phyloP scores from a whole-genome alignment of 2,888 invertebrate genomes.

The Cyclophora albipunctata region DNA sequence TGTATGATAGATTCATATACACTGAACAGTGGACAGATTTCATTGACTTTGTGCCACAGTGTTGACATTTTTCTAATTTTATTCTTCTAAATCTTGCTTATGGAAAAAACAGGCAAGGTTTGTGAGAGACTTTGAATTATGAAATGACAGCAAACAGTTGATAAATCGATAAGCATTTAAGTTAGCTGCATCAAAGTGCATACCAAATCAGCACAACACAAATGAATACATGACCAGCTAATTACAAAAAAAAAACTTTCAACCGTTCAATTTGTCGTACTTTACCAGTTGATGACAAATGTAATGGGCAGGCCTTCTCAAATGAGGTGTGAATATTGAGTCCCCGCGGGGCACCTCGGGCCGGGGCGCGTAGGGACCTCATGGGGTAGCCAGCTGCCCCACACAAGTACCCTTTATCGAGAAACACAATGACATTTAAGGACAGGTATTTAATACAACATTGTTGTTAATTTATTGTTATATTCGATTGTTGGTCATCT shows the following conservation, averaged over 20 bases:
- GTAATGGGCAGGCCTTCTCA: constrained; percentile 59
- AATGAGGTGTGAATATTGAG: constrained; percentile 75
- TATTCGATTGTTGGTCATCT: constrained; percentile 8
- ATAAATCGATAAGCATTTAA: too few relatives aligned
- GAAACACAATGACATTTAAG: constrained; percentile 48
- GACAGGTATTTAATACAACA: constrained; percentile 46
- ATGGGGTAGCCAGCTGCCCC: constrained; percentile 56
- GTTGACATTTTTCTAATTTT: too few relatives aligned
- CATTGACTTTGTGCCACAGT: too few relatives aligned
- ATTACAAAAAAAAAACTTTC: constrained; percentile 8
- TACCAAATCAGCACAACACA: too few relatives aligned
- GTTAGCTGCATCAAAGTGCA: too few relatives aligned
- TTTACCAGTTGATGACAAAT: constrained; percentile 51
- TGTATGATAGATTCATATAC: too few relatives aligned
- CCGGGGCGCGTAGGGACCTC: constrained; percentile 35
- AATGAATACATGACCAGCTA: not conserved
- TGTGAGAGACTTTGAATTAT: too few relatives aligned
- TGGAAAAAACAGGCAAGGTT: too few relatives aligned
- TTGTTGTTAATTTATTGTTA: constrained; percentile 35
- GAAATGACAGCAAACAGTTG: too few relatives aligned
- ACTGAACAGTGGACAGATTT: too few relatives aligned
- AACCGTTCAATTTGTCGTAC: constrained; percentile 43
- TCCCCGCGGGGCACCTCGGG: constrained; percentile 50
- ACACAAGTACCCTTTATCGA: constrained; percentile 39
- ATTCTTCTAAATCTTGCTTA: too few relatives aligned